Percentiles rank a stretch among this genome's conserved stretches.
These are phyloP conservation scores for Austrofundulus limnaeus DNA, from an alignment of 2,113 vertebrate genomes.

Conservation along the genomic window DNA sequence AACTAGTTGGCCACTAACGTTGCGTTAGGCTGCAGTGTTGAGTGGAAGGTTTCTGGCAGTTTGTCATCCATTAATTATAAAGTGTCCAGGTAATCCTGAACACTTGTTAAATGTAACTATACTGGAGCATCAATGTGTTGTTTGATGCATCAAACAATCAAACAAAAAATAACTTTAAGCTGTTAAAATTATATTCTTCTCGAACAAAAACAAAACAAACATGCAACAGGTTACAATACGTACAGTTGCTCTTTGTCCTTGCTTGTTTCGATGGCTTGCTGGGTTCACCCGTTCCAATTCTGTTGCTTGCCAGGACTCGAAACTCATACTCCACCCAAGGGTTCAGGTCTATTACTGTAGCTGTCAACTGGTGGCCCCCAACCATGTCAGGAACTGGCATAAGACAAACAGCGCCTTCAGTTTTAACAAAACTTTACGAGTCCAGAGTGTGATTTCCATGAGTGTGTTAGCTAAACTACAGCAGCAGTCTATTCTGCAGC, in stretches of 20 bases:
- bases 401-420: slow-evolving; percentile 52
- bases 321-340: slow-evolving; percentile 98
- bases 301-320: slow-evolving; percentile 90
- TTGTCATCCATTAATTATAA: no score
- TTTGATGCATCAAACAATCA: background rate
- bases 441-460: slow-evolving; percentile 16
- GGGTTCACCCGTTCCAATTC: slow-evolving; percentile 93
- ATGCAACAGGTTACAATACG: slow-evolving; percentile 59
- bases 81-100: no score
- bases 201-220: background rate
- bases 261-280: slow-evolving; percentile 91
- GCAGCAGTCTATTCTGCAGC: slow-evolving; percentile 9
- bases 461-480: slow-evolving; percentile 9
- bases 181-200: no score
- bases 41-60: no score
- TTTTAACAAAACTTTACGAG: slow-evolving; percentile 27
- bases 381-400: slow-evolving; percentile 88
- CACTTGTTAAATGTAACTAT: no score
- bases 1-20: no score
- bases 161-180: background rate
- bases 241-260: slow-evolving; percentile 92
- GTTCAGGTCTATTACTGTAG: slow-evolving; percentile 91
- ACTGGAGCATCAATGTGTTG: no score
- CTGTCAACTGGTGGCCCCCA: slow-evolving; percentile 88
- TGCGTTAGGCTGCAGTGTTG: no score